Percentiles rank a stretch among this genome's conserved stretches.
Evolutionary conservation across 1,140 invertebrate species (phyloP).

Genomic region (Caenorhabditis tropicalis): DNA sequence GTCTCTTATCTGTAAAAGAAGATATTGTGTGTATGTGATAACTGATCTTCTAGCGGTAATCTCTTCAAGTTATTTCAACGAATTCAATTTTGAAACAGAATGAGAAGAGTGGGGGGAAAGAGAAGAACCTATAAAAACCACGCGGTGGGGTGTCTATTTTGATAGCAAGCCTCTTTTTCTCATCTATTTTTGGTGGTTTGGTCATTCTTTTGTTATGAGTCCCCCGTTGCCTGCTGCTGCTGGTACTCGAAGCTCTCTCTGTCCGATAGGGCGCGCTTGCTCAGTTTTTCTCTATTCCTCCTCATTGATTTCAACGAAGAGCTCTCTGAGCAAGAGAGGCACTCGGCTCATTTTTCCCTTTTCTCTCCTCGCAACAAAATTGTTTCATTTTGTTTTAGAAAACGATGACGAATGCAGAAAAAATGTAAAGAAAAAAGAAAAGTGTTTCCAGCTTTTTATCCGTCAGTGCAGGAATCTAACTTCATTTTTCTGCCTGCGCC

Average conservation of each 20-base stretch:
- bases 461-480: background rate
- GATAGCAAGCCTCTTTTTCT: too few species aligned
- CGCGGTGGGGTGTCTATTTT: background rate
- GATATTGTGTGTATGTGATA: background rate
- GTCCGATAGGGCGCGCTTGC: background rate
- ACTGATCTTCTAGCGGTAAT: background rate
- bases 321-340: background rate
- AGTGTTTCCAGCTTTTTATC: background rate
- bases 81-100: background rate
- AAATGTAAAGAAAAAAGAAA: background rate
- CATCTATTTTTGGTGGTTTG: too few species aligned
- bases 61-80: conserved; percentile 3
- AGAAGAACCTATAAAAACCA: conserved; percentile 12
- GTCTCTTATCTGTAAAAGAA: conserved; percentile 21
- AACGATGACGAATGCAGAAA: background rate
- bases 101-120: background rate
- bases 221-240: background rate
- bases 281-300: background rate
- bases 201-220: background rate
- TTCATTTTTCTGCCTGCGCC: background rate
- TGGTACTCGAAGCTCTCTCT: background rate
- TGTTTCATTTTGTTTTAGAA: background rate
- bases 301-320: background rate
- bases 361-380: background rate
- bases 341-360: background rate